Conservation (phyloP, 2,888 invertebrate species). For the Phaonia tiefii region DNA sequence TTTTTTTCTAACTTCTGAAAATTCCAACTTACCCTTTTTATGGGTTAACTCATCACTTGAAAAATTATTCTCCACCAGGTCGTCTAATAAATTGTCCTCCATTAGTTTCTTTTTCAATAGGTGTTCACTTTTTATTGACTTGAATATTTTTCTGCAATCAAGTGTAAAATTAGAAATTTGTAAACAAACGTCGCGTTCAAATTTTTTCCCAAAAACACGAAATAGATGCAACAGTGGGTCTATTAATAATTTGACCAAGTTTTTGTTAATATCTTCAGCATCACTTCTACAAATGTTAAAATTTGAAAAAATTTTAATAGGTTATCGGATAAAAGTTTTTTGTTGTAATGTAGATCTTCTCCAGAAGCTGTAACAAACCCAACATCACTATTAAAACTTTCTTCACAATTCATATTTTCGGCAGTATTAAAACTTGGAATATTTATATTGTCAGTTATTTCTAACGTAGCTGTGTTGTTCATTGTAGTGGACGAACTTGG, state of each 20-base stretch:
- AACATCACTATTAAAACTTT: too few relatives aligned
- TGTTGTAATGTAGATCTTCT: too few relatives aligned
- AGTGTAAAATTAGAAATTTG: background rate
- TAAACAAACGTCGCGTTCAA: background rate
- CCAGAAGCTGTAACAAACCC: too few relatives aligned
- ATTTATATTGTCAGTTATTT: too few relatives aligned
- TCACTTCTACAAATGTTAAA: background rate
- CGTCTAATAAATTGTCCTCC: too few relatives aligned
- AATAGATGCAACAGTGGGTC: background rate
- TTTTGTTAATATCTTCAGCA: background rate
- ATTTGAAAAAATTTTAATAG: too few relatives aligned
- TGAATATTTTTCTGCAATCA: background rate
- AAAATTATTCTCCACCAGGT: background rate
- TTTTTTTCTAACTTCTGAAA: constrained; percentile 18
- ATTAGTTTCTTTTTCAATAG: background rate
- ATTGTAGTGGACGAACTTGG: too few relatives aligned
- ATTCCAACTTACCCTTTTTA: constrained; percentile 35
- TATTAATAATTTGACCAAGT: background rate
- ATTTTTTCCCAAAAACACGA: background rate
- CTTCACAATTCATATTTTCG: too few relatives aligned
- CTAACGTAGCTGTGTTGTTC: too few relatives aligned
- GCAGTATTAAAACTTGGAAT: too few relatives aligned
- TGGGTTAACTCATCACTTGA: too few relatives aligned
- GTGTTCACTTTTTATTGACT: background rate
- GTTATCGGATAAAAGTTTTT: too few relatives aligned